These are phyloP conservation scores for Mycetomoellerius zeteki DNA, from an alignment of 1,140 invertebrate species.

Conservation along the genomic window DNA sequence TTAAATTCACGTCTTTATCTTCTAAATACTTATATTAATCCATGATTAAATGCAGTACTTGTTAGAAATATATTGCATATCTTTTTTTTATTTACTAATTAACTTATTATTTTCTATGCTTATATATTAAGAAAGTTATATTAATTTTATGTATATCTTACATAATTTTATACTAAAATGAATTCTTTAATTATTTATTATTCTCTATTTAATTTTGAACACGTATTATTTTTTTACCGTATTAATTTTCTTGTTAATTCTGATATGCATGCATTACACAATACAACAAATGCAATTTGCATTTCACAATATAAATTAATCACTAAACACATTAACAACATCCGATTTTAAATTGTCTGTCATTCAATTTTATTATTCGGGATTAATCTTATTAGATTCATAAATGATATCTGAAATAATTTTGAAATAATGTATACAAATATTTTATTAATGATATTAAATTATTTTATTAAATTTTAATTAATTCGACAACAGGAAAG, in stretches of 20 bases:
- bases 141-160: background rate
- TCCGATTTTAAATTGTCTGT: slow-evolving; percentile 23
- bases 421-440: background rate
- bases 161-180: background rate
- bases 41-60: slow-evolving; percentile 8
- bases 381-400: background rate
- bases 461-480: background rate
- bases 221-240: background rate
- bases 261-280: background rate
- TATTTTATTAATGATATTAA: background rate
- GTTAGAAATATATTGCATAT: background rate
- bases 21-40: background rate
- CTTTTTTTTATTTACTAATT: background rate
- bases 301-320: background rate
- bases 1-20: background rate
- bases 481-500: background rate
- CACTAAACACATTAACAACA: slow-evolving; percentile 19
- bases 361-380: slow-evolving; percentile 26
- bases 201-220: background rate
- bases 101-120: background rate
- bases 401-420: background rate
- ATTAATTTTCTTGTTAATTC: slow-evolving; percentile 28
- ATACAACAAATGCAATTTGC: slow-evolving; percentile 27
- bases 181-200: slow-evolving; percentile 9
- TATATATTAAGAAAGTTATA: background rate